phyloP scores from a whole-genome alignment of 2,888 invertebrate genomes.

The Polylopha cassiicola region DNA sequence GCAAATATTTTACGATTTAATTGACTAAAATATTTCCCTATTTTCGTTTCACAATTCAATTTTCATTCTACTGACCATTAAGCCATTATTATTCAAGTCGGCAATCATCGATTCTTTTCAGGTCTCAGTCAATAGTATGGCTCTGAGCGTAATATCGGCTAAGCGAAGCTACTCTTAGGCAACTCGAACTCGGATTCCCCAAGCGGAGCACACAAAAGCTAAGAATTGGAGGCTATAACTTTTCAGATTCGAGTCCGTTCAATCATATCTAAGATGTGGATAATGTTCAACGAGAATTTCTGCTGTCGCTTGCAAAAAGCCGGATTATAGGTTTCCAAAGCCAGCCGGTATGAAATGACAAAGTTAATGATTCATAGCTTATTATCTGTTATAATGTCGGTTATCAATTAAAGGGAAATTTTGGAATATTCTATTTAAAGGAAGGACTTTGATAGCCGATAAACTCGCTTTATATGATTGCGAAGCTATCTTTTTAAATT shows the following conservation, averaged over 20 bases:
- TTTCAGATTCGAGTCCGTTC: conserved; percentile 23
- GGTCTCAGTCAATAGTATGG: conserved; percentile 6
- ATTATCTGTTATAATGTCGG: conserved; percentile 40
- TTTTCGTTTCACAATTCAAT: too few species aligned
- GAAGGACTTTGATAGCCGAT: conserved; percentile 1
- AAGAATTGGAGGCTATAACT: conserved; percentile 24
- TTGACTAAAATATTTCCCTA: too few species aligned
- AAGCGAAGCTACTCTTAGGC: conserved; percentile 7
- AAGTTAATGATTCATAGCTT: conserved; percentile 54
- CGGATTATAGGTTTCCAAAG: conserved; percentile 37
- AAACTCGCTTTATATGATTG: not conserved
- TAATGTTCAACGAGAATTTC: conserved; percentile 29
- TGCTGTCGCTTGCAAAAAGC: conserved; percentile 31
- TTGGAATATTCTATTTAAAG: conserved; percentile 6
- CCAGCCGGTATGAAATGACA: conserved; percentile 41
- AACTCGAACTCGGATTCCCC: conserved; percentile 11
- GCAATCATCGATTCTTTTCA: conserved; percentile 3
- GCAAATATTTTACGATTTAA: too few species aligned
- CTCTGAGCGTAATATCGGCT: conserved; percentile 16
- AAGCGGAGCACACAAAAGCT: conserved; percentile 15
- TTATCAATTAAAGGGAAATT: conserved; percentile 38
- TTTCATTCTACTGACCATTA: not conserved
- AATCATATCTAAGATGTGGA: conserved; percentile 24
- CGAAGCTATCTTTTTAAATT: too few species aligned
- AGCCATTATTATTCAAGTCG: conserved; percentile 3